These are phyloP conservation scores for Spisula solida DNA, from an alignment of 2,888 invertebrate species.

Conservation along the genomic window DNA sequence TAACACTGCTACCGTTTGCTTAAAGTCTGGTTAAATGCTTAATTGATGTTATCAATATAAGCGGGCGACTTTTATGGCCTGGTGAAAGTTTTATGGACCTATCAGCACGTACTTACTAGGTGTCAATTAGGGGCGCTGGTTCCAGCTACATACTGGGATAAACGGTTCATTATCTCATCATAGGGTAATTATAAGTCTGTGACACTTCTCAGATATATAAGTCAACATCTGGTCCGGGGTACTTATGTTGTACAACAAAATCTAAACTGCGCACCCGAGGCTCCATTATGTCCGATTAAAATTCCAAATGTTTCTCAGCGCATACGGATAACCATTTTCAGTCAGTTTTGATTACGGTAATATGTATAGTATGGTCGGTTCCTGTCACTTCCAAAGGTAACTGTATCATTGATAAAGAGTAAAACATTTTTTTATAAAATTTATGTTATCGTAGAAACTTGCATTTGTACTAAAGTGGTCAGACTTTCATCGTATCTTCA, in stretches of 20 bases:
- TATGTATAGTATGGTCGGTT: too few relatives aligned
- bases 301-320: too few relatives aligned
- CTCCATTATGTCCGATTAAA: neutral
- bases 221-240: neutral
- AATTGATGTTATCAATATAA: neutral
- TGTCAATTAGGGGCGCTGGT: neutral
- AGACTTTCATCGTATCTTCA: too few relatives aligned
- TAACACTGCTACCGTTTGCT: too few relatives aligned
- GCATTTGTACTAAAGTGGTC: too few relatives aligned
- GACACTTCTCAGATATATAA: neutral
- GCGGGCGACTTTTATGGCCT: neutral
- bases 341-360: too few relatives aligned
- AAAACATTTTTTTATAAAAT: too few relatives aligned
- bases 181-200: neutral
- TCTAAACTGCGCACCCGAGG: neutral
- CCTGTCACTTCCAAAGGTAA: too few relatives aligned
- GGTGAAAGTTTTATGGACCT: conserved; percentile 35
- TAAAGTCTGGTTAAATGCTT: neutral
- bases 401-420: too few relatives aligned
- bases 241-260: neutral
- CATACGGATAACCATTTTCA: too few relatives aligned
- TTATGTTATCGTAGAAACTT: too few relatives aligned
- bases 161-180: neutral
- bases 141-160: neutral
- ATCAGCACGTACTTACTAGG: conserved; percentile 14